Evolutionary conservation across 37 sponge, comb jelly and placozoan species (phyloP).

Genomic region (Cladorhizidae sp.): DNA sequence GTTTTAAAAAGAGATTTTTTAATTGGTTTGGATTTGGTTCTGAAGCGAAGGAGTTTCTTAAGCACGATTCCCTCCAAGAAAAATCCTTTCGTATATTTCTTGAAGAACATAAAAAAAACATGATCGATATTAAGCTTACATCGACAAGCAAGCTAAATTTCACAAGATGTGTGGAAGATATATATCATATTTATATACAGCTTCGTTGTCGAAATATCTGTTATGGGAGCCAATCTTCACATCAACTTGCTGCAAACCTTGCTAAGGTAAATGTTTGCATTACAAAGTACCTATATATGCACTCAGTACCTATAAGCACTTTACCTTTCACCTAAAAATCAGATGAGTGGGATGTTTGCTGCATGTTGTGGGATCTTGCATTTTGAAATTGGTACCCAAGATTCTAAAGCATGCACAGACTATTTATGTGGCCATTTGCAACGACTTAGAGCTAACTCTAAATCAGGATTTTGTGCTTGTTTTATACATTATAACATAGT

Average conservation of each 20-base stretch:
- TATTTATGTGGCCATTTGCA: too few species aligned
- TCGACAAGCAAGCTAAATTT: not conserved
- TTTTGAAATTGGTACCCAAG: too few species aligned
- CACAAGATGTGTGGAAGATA: not conserved
- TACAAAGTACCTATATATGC: too few species aligned
- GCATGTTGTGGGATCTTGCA: too few species aligned
- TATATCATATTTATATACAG: conserved; percentile 1
- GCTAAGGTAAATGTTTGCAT: conserved; percentile 14
- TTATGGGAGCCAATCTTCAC: not conserved
- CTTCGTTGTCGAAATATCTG: not conserved
- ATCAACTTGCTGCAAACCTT: not conserved
- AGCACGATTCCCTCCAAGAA: not conserved
- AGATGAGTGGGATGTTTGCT: too few species aligned
- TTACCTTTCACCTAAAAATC: too few species aligned
- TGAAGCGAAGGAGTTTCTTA: not conserved
- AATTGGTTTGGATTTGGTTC: not conserved
- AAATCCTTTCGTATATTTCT: not conserved
- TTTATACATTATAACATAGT: too few species aligned
- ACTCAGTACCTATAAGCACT: too few species aligned
- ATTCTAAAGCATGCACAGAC: too few species aligned
- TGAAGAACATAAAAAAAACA: not conserved
- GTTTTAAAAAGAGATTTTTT: not conserved
- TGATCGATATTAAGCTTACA: not conserved
- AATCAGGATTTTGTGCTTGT: too few species aligned
- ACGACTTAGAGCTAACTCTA: too few species aligned